Evolutionary conservation across 2,797 vertebrate genomes (phyloP).

Genomic region (Poliocrania exsul): DNA sequence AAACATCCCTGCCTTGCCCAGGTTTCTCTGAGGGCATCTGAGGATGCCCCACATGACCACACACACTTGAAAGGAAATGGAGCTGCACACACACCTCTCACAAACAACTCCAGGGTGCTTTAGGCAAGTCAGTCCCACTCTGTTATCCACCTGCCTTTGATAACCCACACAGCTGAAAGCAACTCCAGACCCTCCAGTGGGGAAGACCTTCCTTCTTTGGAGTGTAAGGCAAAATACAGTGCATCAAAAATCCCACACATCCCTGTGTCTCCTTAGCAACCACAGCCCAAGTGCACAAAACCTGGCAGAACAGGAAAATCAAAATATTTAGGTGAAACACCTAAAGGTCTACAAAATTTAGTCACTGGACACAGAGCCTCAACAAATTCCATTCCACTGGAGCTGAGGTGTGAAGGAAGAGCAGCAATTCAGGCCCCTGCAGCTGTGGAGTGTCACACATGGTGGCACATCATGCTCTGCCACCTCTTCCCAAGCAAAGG

Average conservation of each 20-base stretch:
- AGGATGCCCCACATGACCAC: background rate
- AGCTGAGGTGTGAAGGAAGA: background rate
- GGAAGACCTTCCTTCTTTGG: background rate
- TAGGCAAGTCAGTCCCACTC: background rate
- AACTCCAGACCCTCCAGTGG: background rate
- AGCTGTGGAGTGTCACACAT: fast-evolving
- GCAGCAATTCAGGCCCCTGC: background rate
- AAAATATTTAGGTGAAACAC: background rate
- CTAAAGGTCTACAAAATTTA: background rate
- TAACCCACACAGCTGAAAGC: background rate
- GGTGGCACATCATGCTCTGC: fast-evolving
- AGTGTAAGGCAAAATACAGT: background rate
- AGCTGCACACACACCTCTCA: background rate
- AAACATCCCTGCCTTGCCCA: background rate
- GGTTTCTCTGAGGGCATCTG: background rate
- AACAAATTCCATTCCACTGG: background rate
- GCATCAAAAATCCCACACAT: background rate
- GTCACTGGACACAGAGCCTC: background rate
- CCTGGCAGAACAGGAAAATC: background rate
- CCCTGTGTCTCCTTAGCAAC: background rate
- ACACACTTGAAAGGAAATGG: background rate
- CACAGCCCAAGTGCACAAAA: background rate
- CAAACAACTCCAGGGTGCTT: background rate
- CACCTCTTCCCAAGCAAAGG: background rate
- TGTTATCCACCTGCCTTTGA: background rate